Conservation (phyloP, 1,140 invertebrate genomes). For the Batillaria attramentaria region DNA sequence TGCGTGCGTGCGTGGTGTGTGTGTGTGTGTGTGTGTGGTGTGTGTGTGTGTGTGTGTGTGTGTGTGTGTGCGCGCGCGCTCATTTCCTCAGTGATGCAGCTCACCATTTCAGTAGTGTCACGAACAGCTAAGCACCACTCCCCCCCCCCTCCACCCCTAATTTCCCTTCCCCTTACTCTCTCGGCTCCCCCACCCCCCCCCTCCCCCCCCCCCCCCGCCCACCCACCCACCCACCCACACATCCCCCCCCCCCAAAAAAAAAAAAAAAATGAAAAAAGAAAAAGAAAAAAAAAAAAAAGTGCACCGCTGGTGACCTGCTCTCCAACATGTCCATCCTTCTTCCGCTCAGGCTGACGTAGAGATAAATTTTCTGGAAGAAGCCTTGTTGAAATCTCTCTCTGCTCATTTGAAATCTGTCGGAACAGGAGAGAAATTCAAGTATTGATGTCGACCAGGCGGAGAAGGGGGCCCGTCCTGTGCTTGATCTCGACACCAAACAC, state of each 20-base stretch:
- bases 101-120: background rate
- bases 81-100: background rate
- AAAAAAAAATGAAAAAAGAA: background rate
- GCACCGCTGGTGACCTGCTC: too few species aligned
- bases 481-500: too few species aligned
- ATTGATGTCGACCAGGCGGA: too few species aligned
- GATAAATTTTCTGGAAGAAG: too few species aligned
- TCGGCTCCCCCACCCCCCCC: background rate
- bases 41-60: slow-evolving; percentile 2
- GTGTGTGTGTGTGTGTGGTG: slow-evolving; percentile 2
- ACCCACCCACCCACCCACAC: background rate
- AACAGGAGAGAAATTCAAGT: too few species aligned
- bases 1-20: background rate
- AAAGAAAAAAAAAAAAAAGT: background rate
- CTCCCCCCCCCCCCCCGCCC: too few species aligned
- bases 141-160: background rate
- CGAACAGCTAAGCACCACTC: background rate
- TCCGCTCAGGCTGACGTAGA: too few species aligned
- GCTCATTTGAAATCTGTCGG: too few species aligned
- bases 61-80: background rate
- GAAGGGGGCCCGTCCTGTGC: too few species aligned
- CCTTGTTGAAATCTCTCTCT: too few species aligned
- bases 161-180: background rate
- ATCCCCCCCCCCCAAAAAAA: background rate
- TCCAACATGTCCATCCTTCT: too few species aligned